Evolutionary conservation across 2,113 vertebrate species (phyloP).

Genomic region (Brienomyrus brachyistius): DNA sequence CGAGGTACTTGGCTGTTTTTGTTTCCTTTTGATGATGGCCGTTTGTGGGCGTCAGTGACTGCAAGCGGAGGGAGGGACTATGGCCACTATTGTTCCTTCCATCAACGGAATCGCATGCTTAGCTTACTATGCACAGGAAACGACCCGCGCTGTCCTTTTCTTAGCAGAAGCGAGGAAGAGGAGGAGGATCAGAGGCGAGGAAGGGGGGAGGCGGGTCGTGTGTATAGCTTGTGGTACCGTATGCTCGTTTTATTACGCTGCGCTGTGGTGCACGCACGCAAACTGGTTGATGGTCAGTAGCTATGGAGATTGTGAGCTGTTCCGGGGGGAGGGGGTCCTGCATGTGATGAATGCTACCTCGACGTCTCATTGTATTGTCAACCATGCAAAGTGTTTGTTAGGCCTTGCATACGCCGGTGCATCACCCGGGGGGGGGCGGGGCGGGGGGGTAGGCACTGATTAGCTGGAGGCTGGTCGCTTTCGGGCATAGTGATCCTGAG

Average conservation of each 20-base stretch:
- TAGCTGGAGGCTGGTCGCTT: background rate
- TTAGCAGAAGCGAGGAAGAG: slow-evolving; percentile 70
- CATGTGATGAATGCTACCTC: slow-evolving; percentile 33
- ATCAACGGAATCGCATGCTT: slow-evolving; percentile 20
- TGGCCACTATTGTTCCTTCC: slow-evolving; percentile 6
- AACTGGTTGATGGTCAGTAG: slow-evolving; percentile 20
- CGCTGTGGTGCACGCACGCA: slow-evolving; percentile 58
- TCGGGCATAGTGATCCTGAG: background rate
- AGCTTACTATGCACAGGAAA: slow-evolving; percentile 46
- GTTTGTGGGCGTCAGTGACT: background rate
- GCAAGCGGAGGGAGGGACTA: background rate
- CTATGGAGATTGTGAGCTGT: background rate
- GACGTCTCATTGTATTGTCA: slow-evolving; percentile 32
- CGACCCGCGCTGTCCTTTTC: slow-evolving; percentile 55
- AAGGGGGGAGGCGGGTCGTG: slow-evolving; percentile 68
- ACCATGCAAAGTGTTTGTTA: slow-evolving; percentile 23
- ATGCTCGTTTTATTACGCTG: slow-evolving; percentile 50
- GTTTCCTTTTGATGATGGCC: background rate
- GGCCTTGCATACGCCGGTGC: slow-evolving; percentile 19
- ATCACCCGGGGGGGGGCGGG: background rate
- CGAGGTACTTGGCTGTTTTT: background rate
- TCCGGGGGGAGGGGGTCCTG: slow-evolving; percentile 19
- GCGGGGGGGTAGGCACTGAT: background rate
- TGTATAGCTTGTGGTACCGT: slow-evolving; percentile 72
- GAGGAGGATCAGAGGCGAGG: slow-evolving; percentile 70